A percentile compares a stretch with the other conserved stretches of the same genome.
phyloP scores from a whole-genome alignment of 2,888 invertebrate species.

The Leuctra nigra region DNA sequence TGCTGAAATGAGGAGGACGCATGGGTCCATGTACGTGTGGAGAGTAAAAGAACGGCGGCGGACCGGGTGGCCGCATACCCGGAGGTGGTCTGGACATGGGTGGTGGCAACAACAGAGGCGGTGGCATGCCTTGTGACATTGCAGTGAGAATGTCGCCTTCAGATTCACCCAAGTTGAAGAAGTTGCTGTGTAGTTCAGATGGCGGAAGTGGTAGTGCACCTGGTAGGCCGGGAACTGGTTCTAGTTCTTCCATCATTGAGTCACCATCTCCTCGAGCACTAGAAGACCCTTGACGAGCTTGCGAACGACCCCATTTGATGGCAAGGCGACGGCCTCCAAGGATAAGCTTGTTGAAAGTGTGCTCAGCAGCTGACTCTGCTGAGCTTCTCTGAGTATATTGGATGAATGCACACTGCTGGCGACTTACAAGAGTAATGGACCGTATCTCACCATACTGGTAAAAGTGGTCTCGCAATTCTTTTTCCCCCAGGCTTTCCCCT shows the following conservation, averaged over 20 bases:
- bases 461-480: slow-evolving; percentile 89
- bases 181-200: slow-evolving; percentile 56
- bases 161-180: slow-evolving; percentile 53
- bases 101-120: slow-evolving; percentile 40
- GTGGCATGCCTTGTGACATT: slow-evolving; percentile 33
- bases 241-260: slow-evolving; percentile 40
- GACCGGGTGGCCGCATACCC: slow-evolving; percentile 34
- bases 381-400: slow-evolving; percentile 88
- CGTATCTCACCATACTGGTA: slow-evolving; percentile 99
- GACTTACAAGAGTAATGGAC: slow-evolving; percentile 81
- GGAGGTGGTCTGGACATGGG: slow-evolving; percentile 40
- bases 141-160: slow-evolving; percentile 28
- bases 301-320: slow-evolving; percentile 98
- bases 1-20: slow-evolving; percentile 19
- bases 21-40: slow-evolving; percentile 34
- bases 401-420: slow-evolving; percentile 95
- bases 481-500: slow-evolving; percentile 80
- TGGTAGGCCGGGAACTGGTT: slow-evolving; percentile 73
- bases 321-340: slow-evolving; percentile 80
- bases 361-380: slow-evolving; percentile 91
- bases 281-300: slow-evolving; percentile 57
- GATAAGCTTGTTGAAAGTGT: slow-evolving; percentile 90
- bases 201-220: slow-evolving; percentile 59
- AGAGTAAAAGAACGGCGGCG: slow-evolving; percentile 37
- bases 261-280: slow-evolving; percentile 40